Conservation (phyloP, 1,140 invertebrate species). For the Scylla paramamosain region DNA sequence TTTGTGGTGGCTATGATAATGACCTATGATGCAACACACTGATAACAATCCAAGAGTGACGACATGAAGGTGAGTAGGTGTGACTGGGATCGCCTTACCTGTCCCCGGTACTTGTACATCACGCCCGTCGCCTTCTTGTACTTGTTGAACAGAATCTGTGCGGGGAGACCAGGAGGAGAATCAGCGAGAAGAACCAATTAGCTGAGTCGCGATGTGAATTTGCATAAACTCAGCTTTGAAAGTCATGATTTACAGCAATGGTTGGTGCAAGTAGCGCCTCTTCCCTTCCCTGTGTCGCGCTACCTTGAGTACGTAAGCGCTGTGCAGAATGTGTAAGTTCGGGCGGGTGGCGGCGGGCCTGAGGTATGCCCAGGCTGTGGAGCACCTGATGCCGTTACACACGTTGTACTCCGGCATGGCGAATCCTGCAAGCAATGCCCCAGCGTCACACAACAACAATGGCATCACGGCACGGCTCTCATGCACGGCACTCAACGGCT, state of each 20-base stretch:
- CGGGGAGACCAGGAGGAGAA: not conserved
- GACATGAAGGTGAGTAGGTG: not conserved
- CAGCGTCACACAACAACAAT: too few species aligned
- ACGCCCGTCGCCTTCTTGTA: slow-evolving; percentile 62
- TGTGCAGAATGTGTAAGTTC: slow-evolving; percentile 89
- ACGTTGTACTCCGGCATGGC: slow-evolving; percentile 52
- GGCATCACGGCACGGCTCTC: too few species aligned
- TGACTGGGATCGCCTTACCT: slow-evolving; percentile 25
- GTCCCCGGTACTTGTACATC: slow-evolving; percentile 54
- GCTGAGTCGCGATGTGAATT: too few species aligned
- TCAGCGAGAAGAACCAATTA: too few species aligned
- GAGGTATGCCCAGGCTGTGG: slow-evolving; percentile 86
- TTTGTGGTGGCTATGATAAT: not conserved
- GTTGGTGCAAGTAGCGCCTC: too few species aligned
- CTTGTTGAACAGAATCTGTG: slow-evolving; percentile 62
- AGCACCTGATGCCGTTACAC: slow-evolving; percentile 82
- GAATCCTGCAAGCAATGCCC: slow-evolving; percentile 34
- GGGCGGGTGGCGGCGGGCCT: slow-evolving; percentile 87
- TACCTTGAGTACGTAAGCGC: slow-evolving; percentile 87
- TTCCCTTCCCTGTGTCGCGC: too few species aligned
- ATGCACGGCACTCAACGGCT: too few species aligned
- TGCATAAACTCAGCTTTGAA: too few species aligned
- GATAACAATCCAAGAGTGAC: too few species aligned
- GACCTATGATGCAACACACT: not conserved
- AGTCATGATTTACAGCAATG: too few species aligned